Evolutionary conservation across 2,113 vertebrate species (phyloP), one percentile per base, ranked within the genome.

Genomic region (Sinocyclocheilus anshuiensis): DNA sequence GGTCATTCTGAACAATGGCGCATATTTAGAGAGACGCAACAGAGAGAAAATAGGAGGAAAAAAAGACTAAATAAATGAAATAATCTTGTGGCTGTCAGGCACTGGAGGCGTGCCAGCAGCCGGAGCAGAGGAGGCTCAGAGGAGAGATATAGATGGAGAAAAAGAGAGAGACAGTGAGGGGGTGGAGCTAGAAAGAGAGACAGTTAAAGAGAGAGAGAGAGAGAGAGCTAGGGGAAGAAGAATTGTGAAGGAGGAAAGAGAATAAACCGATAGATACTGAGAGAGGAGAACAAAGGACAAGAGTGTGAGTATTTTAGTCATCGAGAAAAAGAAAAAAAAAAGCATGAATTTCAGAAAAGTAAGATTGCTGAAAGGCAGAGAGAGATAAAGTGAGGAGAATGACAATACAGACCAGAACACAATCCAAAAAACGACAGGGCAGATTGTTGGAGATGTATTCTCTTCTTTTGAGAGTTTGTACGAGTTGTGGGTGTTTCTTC

Each of bases 1-100:
- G 59, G 63, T 59, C 22, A 69, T 55, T 81, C 59, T 29, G 42
- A 81, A 77, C 80, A 85, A 86, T 22, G 36, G 1, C 6, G 29
- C 75, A 42, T 45, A 72, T 86, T 53, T 53, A 82, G 22, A 79
- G 50, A 55, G 80, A 83, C 50, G 33, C 53, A 20, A 48, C 42
- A 4, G 80, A 88, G 55, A 55, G 77, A 77, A 81, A 76, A 84
- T 48, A 76, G 63, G 48, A 48, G 81, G 76, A 11, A 83, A 75
- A 36, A 83, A 50, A 81, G 50, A 84, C 50, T 22, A 85, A 89
- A 87, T 80, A 77, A 77, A 88, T 85, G 55, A 86, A 89, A 88
- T 87, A 65, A 85, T 87, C 90, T 84, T 87, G 80, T 86, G 89
- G 88, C 84, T 86, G 87, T 87, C 89, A 86, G 86, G 45, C 76